Conservation (phyloP, 2,113 vertebrate genomes). For the Hipposideros armiger region DNA sequence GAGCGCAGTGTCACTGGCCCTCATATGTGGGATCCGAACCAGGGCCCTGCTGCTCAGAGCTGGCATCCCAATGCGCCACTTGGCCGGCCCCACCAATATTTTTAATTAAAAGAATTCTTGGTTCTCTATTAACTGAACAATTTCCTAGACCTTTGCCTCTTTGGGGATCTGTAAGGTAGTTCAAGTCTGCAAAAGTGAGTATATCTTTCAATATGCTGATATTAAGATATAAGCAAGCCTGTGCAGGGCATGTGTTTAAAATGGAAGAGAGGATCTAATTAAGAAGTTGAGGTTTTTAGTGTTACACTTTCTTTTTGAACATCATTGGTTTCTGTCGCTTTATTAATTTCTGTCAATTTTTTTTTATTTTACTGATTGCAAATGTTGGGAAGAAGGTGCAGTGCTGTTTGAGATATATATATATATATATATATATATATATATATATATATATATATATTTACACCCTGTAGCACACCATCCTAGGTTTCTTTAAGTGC, state of each 20-base stretch:
- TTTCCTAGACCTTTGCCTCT: constrained; percentile 78
- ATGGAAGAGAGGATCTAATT: constrained; percentile 82
- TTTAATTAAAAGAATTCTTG: constrained; percentile 84
- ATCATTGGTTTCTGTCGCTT: constrained; percentile 81
- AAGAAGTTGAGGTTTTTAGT: constrained; percentile 81
- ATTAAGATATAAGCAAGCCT: constrained; percentile 72
- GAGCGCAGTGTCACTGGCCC: too few species aligned
- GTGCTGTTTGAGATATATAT: constrained; percentile 59
- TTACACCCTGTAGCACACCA: constrained; percentile 58
- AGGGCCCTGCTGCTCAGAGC: too few species aligned
- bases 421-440: too few species aligned
- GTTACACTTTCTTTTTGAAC: constrained; percentile 79
- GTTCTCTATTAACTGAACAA: constrained; percentile 82
- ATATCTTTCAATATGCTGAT: constrained; percentile 78
- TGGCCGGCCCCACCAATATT: constrained; percentile 33
- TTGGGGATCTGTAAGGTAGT: constrained; percentile 72
- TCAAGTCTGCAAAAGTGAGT: constrained; percentile 79
- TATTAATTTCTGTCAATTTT: constrained; percentile 83
- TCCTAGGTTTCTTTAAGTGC: constrained; percentile 46
- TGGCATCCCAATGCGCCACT: too few species aligned
- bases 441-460: neutral
- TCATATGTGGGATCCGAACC: too few species aligned
- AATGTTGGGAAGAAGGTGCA: constrained; percentile 76
- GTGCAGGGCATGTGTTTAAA: neutral
- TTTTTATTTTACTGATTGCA: constrained; percentile 80